Conservation (phyloP, 2,797 vertebrate genomes). For the Pempheris klunzingeri region DNA sequence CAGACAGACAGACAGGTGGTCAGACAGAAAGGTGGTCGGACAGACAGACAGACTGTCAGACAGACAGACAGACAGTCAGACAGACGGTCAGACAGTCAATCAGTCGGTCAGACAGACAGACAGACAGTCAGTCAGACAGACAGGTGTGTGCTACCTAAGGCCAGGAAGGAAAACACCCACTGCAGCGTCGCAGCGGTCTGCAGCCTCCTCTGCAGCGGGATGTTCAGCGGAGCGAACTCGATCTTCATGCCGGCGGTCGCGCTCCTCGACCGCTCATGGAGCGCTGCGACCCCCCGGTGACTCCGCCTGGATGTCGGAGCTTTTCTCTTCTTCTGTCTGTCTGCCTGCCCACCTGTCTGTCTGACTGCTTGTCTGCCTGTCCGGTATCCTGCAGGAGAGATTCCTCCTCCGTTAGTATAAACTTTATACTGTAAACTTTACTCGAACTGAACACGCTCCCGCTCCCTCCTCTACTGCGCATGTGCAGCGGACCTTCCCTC, state of each 20-base stretch:
- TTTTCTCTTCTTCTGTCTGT: background rate
- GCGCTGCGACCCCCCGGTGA: conserved; percentile 12
- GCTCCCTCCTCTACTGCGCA: conserved; percentile 6
- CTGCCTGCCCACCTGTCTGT: background rate
- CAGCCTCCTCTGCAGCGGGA: conserved; percentile 77
- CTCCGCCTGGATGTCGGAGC: background rate
- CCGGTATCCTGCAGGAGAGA: no score
- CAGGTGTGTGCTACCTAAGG: conserved; percentile 64
- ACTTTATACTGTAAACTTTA: no score
- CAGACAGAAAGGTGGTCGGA: background rate
- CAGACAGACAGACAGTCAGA: background rate
- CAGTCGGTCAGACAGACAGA: background rate
- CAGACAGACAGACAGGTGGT: background rate
- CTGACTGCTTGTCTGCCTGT: background rate
- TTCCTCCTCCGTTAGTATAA: no score
- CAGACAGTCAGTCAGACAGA: background rate
- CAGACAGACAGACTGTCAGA: background rate
- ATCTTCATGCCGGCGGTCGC: conserved; percentile 74
- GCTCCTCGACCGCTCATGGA: conserved; percentile 6
- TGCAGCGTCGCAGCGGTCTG: conserved; percentile 84
- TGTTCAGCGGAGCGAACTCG: conserved; percentile 83
- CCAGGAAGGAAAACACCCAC: conserved; percentile 86
- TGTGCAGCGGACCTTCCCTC: conserved; percentile 12
- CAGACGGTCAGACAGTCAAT: background rate
- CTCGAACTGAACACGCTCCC: conserved; percentile 31